Base-by-base conservation (phyloP, 2,113 vertebrate species). In the Acanthisitta chloris region DNA sequence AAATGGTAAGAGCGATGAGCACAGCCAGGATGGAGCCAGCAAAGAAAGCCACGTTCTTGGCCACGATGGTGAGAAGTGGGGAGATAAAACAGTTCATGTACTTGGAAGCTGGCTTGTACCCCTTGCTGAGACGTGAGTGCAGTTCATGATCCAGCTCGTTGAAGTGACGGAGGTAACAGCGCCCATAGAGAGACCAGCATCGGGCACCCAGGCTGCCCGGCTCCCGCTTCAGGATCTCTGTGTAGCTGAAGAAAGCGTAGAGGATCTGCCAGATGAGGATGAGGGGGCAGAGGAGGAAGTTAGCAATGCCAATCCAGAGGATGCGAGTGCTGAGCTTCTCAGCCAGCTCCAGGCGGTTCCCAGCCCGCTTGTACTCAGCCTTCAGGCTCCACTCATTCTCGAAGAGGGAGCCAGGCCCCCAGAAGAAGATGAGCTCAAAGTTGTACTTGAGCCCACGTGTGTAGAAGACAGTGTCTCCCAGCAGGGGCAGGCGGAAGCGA, bases 81-180 rank as follows among this genome's bases (percentile, higher is more conserved):
- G 99, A 99, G 92, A 99, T 98, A 96, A 99, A 99, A 92, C 99
- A 99, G 98, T 99, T 99, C 99, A 99, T 99, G 90, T 99, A 99
- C 97, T 99, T 99, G 97, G 99, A 99, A 70, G 99, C 99, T 2
- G 99, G 98, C 97, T 99, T 99, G 97, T 99, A 99, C 76, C 99
- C 99, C 93, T 99, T 99, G 97, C 97, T 99, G 94, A 99, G 99
- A 61, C 99, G 99, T 0, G 99, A 99, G 96, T 99, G 99, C 85
- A 99, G 98, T 96, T 99, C 99, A 0, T 99, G 99, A 94, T 99
- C 99, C 94, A 99, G 97, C 97, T 99, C 99, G 0, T 99, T 99
- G 97, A 99, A 99, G 96, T 99, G 99, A 21, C 99, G 98, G 90
- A 99, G 98, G 96, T 99, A 99, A 96, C 99, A 99, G 81, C 99